Evolutionary conservation across 2,888 invertebrate genomes (phyloP).

Genomic region (Prosapia bicincta): DNA sequence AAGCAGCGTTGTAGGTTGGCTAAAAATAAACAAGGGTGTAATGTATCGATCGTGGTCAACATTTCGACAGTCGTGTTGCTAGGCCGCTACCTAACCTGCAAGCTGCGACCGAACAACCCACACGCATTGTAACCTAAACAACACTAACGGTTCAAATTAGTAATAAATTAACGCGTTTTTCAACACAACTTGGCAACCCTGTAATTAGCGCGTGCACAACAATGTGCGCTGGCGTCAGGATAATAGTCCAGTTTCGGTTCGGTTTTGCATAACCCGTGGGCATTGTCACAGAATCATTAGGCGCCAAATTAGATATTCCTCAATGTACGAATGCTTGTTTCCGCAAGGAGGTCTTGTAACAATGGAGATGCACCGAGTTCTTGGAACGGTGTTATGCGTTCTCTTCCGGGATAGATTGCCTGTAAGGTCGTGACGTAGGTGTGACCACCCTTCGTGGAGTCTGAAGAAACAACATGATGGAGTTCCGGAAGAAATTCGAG

Average conservation of each 20-base stretch:
- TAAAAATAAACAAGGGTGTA: no score
- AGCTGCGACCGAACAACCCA: no score
- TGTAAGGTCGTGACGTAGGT: background rate
- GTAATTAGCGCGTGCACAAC: background rate
- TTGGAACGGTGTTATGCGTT: background rate
- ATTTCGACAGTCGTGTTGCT: no score
- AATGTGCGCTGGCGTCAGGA: background rate
- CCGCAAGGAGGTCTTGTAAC: background rate
- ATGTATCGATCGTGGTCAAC: no score
- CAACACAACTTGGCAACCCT: background rate
- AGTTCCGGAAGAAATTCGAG: no score
- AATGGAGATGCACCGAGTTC: background rate
- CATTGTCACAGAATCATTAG: background rate
- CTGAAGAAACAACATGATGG: no score
- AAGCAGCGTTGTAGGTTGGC: no score
- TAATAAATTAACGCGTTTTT: background rate
- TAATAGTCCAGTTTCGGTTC: background rate
- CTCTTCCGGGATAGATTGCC: background rate
- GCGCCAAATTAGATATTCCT: background rate
- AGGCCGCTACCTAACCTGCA: no score
- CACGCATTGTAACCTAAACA: background rate
- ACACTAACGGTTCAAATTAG: background rate
- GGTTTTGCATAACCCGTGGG: background rate
- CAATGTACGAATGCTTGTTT: background rate
- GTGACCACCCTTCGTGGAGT: no score